phyloP scores from a whole-genome alignment of 2,888 invertebrate species.

The Rotaria magnacalcarata region DNA sequence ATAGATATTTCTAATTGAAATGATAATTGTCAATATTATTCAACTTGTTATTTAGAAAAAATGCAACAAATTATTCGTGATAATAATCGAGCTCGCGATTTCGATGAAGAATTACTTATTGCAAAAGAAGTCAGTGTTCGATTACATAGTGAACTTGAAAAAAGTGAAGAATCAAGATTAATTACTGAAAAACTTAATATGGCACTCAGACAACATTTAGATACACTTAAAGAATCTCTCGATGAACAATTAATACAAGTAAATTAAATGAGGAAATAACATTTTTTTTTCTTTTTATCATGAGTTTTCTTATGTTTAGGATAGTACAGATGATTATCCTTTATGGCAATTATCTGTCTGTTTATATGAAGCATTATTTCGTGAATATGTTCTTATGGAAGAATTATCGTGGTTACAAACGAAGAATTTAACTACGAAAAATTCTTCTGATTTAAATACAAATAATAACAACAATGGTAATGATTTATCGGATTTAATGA shows the following conservation, averaged over 20 bases:
- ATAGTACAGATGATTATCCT: slow-evolving; percentile 28
- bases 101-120: slow-evolving; percentile 78
- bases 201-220: slow-evolving; percentile 41
- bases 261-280: background rate
- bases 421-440: background rate
- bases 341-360: slow-evolving; percentile 38
- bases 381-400: slow-evolving; percentile 45
- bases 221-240: slow-evolving; percentile 43
- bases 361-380: slow-evolving; percentile 46
- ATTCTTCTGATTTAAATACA: background rate
- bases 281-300: too few relatives aligned
- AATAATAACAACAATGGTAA: background rate
- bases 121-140: slow-evolving; percentile 66
- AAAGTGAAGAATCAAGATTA: slow-evolving; percentile 40
- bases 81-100: slow-evolving; percentile 65
- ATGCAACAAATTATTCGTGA: slow-evolving; percentile 39
- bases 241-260: slow-evolving; percentile 34
- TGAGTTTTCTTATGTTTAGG: background rate
- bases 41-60: slow-evolving; percentile 50
- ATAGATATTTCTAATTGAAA: background rate
- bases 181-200: slow-evolving; percentile 42
- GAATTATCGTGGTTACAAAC: slow-evolving; percentile 23
- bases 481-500: slow-evolving; percentile 42
- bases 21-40: too few relatives aligned
- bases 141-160: slow-evolving; percentile 60